Evolutionary conservation across 2,113 vertebrate genomes (phyloP).

Genomic region (Bufo gargarizans): DNA sequence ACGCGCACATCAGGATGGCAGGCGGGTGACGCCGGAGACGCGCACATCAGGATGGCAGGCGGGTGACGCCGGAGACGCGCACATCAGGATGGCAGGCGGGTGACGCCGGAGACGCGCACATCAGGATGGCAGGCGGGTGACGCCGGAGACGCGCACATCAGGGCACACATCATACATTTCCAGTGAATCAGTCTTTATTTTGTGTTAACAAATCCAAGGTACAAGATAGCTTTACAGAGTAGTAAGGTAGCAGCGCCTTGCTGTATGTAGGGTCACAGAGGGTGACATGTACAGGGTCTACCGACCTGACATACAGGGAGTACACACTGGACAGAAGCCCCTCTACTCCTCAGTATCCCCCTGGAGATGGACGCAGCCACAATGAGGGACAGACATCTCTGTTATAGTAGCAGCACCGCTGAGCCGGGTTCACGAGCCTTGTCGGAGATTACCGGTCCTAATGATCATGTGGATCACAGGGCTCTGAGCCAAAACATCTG

Average conservation of each 20-base stretch:
- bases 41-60: too few relatives aligned
- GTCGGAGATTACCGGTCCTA: too few relatives aligned
- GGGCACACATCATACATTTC: constrained; percentile 5
- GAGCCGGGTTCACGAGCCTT: too few relatives aligned
- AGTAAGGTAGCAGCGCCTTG: constrained; percentile 66
- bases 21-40: too few relatives aligned
- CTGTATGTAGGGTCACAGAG: constrained; percentile 69
- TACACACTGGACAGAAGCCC: not conserved
- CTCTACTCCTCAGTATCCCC: constrained; percentile 60
- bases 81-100: too few relatives aligned
- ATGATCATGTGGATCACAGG: too few relatives aligned
- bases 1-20: too few relatives aligned
- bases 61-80: too few relatives aligned
- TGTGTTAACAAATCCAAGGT: constrained; percentile 84
- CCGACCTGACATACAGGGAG: constrained; percentile 30
- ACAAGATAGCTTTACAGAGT: constrained; percentile 82
- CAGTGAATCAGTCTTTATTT: constrained; percentile 87
- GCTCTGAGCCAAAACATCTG: not conserved
- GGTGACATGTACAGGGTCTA: constrained; percentile 67
- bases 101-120: too few relatives aligned
- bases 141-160: not conserved
- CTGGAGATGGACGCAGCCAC: not conserved
- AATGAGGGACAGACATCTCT: too few relatives aligned
- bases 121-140: too few relatives aligned
- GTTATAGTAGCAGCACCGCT: too few relatives aligned